Evolutionary conservation across 2,113 vertebrate species (phyloP), one percentile per base, ranked within the genome.

Genomic region (Psilopsiagon aymara): DNA sequence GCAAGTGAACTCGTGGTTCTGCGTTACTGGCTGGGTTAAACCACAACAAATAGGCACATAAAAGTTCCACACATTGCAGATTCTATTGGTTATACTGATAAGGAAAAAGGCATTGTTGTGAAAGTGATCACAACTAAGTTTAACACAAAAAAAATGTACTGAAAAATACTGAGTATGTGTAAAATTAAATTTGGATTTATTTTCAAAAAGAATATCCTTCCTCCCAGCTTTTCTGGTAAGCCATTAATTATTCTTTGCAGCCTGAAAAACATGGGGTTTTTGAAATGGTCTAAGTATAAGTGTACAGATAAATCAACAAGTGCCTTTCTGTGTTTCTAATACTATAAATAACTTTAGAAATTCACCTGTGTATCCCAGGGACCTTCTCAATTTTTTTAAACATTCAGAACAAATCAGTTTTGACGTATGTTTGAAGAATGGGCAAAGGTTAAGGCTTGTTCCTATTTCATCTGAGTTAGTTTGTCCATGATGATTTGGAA

Each of bases 371-470:
- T 60, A 62, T 93, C 69, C 44, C 84, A 78, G 67, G 37, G 80
- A 94, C 94, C 73, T 86, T 90, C 76, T 88, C 68, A 49, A 71
- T 86, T 94, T 97, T 96, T 96, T 91, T 94, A 76, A 95, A 86
- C 73, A 79, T 95, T 94, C 89, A 81, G 76, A 94, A 55, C 47
- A 17, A 74, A 94, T 88, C 90, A 69, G 28, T 88, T 97, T 88
- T 92, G 90, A 94, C 8, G 3, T 79, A 62, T 46, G 64, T 90
- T 93, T 95, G 92, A 95, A 89, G 87, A 86, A 92, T 49, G 64
- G 75, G 85, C 92, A 96, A 93, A 95, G 94, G 90, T 96, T 96
- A 96, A 82, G 88, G 55, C 90, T 96, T 94, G 90, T 95, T 94
- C 85, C 88, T 86, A 49, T 95, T 95, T 95, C 88, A 90, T 95